Evolutionary conservation across 2,797 vertebrate species (phyloP), one percentile per base, ranked within the genome.

Genomic region (Micrastur ruficollis): DNA sequence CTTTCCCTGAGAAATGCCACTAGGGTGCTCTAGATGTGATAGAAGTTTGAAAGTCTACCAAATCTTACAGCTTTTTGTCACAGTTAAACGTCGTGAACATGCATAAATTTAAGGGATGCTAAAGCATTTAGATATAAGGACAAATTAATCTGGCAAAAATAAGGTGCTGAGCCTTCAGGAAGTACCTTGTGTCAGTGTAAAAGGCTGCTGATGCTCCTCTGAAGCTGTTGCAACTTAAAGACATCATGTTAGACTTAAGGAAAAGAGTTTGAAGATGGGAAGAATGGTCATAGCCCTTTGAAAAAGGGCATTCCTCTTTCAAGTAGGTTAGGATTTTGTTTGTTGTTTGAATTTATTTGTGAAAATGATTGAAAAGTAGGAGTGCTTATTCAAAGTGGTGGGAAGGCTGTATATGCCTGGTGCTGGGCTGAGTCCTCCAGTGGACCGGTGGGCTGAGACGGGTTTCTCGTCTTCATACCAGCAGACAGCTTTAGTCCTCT

Each of bases 381-480:
- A 79, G 18, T 32, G 14, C 23, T 32, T 31, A 53, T 19, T 34
- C 36, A 0, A 2, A 63, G 18, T 0, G 0, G 31, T 59, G 49
- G 20, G 29, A 62, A 62, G 55, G 23, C 25, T 78, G 27, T 21
- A 16, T 1, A 0, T 23, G 34, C 6, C 61, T 50, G 10, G 6
- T 1, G 1, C 38, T 59, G 55, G 6, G 6, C 36, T 1, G 3
- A 50, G 25, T 50, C n/a, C 22, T 53, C 14, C 11, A 20, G 19
- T 8, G 4, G 53, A 38, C 26, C 29, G 22, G 18, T 23, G 21
- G 11, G 8, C 25, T 65, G 32, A 50, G 20, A 6, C 16, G n/a
- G 25, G 23, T 34, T 46, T 89, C 68, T 78, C 0, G 0, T 38
- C 25, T 47, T 74, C 25, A 3, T 26, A 23, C 5, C 0, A 5